These are phyloP conservation scores for Forbesichthys agassizii DNA, from an alignment of 2,113 vertebrate genomes.

Conservation along the genomic window DNA sequence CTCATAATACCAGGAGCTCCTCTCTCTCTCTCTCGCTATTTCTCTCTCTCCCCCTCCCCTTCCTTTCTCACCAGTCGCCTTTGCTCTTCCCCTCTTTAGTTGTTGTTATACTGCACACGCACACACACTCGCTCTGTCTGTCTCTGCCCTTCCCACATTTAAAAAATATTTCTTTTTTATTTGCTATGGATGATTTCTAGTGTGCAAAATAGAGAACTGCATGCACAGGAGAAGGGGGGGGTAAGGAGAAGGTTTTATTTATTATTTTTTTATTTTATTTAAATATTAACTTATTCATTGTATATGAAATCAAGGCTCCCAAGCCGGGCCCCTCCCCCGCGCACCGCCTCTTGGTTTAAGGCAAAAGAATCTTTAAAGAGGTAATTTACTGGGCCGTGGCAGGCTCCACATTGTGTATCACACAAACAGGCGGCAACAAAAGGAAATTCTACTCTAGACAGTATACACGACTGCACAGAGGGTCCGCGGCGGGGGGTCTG, in stretches of 20 bases:
- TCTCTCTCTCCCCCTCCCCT: background rate
- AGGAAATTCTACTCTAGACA: constrained; percentile 79
- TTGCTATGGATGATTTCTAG: constrained; percentile 70
- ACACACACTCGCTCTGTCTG: constrained; percentile 1
- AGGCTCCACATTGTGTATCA: constrained; percentile 77
- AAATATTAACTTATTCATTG: constrained; percentile 81
- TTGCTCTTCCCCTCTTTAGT: background rate
- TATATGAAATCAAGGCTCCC: constrained; percentile 76
- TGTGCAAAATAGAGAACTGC: constrained; percentile 50
- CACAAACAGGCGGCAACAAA: constrained; percentile 79
- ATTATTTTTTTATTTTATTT: constrained; percentile 41
- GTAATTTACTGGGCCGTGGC: constrained; percentile 78
- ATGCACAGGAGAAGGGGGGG: constrained; percentile 48
- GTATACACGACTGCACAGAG: constrained; percentile 66
- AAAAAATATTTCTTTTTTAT: constrained; percentile 65
- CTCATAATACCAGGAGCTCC: constrained; percentile 76
- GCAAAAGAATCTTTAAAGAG: constrained; percentile 82
- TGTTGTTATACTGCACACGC: too few species aligned
- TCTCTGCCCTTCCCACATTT: constrained; percentile 18
- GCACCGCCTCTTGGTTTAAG: constrained; percentile 73
- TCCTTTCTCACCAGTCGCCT: background rate
- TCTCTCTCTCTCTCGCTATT: constrained; percentile 47
- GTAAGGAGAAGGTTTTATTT: constrained; percentile 45
- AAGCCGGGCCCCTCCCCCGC: background rate
- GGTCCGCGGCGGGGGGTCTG: constrained; percentile 70